phyloP scores from a whole-genome alignment of 2,797 vertebrate species.

The Toxotes lorentzi region DNA sequence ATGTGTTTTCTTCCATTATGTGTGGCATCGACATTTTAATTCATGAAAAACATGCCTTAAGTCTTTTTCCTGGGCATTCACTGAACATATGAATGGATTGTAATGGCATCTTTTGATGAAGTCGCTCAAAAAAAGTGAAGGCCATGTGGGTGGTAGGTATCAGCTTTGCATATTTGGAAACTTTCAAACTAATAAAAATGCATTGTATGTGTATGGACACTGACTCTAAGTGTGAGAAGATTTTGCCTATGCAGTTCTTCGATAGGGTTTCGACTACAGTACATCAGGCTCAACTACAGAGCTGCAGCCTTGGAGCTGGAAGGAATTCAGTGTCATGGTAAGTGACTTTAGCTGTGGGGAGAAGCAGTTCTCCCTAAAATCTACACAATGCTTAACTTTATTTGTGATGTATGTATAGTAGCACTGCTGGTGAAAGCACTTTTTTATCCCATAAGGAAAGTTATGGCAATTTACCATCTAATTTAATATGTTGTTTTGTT shows the following conservation, averaged over 20 bases:
- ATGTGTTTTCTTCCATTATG: constrained; percentile 5
- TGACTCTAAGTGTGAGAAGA: background rate
- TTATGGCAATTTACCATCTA: constrained; percentile 1
- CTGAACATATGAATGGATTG: background rate
- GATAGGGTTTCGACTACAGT: background rate
- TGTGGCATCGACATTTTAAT: background rate
- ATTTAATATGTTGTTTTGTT: background rate
- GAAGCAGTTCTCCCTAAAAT: background rate
- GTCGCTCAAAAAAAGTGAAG: background rate
- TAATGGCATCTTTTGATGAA: background rate
- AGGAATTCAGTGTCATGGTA: background rate
- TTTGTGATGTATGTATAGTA: background rate
- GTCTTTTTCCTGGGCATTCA: constrained; percentile 7
- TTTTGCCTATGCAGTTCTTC: background rate
- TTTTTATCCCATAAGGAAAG: background rate
- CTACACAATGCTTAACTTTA: background rate
- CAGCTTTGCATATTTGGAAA: constrained; percentile 6
- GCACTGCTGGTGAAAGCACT: background rate
- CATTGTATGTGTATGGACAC: background rate
- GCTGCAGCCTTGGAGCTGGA: background rate
- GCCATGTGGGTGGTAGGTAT: constrained; percentile 3
- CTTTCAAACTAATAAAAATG: background rate
- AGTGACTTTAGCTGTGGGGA: background rate
- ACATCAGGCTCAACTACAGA: constrained; percentile 1
- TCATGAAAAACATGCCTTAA: background rate